Evolutionary conservation across 1,140 invertebrate species (phyloP).

Genomic region (Papilio aristodemus): DNA sequence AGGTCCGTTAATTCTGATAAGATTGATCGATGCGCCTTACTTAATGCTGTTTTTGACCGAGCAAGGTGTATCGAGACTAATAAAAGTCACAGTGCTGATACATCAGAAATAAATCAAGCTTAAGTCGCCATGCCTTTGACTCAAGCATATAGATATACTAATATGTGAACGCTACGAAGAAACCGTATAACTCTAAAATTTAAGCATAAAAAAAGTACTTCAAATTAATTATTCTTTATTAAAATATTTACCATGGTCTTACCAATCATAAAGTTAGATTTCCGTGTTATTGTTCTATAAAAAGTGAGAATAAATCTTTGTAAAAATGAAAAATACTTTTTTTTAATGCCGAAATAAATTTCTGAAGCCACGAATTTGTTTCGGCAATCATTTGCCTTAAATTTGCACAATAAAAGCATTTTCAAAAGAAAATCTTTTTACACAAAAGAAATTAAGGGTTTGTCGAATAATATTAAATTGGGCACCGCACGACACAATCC

Average conservation of each 20-base stretch:
- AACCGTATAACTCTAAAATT: background rate
- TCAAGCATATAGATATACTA: background rate
- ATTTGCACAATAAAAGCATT: slow-evolving; percentile 4
- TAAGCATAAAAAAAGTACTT: too few species aligned
- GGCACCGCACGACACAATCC: slow-evolving; percentile 36
- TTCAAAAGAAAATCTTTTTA: background rate
- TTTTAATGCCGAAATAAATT: too few species aligned
- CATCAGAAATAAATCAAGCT: background rate
- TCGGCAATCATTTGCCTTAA: slow-evolving; percentile 5
- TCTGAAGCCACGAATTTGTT: too few species aligned
- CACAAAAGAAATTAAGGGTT: slow-evolving; percentile 36
- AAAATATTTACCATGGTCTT: too few species aligned
- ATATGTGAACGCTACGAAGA: background rate
- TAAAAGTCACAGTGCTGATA: slow-evolving; percentile 5
- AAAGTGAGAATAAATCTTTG: too few species aligned
- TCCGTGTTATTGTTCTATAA: too few species aligned
- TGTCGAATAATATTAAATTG: slow-evolving; percentile 34
- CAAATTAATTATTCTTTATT: background rate
- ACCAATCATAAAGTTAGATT: too few species aligned
- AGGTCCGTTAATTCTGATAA: slow-evolving; percentile 15
- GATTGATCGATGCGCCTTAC: slow-evolving; percentile 28
- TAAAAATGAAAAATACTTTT: too few species aligned
- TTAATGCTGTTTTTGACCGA: slow-evolving; percentile 22
- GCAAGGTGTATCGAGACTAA: slow-evolving; percentile 14
- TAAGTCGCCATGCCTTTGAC: background rate